Base-by-base conservation (phyloP, 2,797 vertebrate species). In the Telmatherina bonti region DNA sequence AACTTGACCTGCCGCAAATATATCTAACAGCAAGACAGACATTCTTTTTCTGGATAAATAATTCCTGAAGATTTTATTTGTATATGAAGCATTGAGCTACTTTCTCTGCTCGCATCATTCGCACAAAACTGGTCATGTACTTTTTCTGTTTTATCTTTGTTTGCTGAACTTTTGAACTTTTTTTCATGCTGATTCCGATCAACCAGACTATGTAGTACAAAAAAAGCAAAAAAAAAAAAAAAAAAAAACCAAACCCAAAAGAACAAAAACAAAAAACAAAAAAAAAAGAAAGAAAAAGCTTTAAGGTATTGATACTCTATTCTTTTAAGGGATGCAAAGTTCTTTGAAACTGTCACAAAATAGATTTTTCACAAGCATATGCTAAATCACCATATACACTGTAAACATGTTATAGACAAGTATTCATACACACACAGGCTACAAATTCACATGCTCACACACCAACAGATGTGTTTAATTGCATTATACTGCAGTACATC, bases 391-490 rank as follows among this genome's bases (percentile, higher is more conserved):
- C 10, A 49, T 5, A 49, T 49, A 10, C 47, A 49, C 47, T 49
- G 11, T 22, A 24, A 22, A 24, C 47, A 12, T 49, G 20, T 22
- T 47, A 9, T 47, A 11, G 20, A n/a, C 8, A n/a, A n/a, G 12
- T 1, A 24, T 49, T 49, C 26, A 20, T 9, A 45, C 22, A 52
- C 6, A 22, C 29, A 51, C 41, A 54, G 6, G n/a, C 60, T 55
- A 43, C 54, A 63, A 29, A 18, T 49, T 54, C 66, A 49, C 31
- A 55, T 26, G 26, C 15, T 26, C 36, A 54, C 36, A 58, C 56
- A 41, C 52, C 8, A 66, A 51, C 80, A 79, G 71, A 87, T 82
- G 78, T 71, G 72, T 26, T 71, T 57, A 31, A 53, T 73, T 76
- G 47, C 62, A 68, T 72, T 64, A 54, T 57, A 55, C 18, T 30